Conservation (phyloP, 2,888 invertebrate genomes). For the Dicycla oo region DNA sequence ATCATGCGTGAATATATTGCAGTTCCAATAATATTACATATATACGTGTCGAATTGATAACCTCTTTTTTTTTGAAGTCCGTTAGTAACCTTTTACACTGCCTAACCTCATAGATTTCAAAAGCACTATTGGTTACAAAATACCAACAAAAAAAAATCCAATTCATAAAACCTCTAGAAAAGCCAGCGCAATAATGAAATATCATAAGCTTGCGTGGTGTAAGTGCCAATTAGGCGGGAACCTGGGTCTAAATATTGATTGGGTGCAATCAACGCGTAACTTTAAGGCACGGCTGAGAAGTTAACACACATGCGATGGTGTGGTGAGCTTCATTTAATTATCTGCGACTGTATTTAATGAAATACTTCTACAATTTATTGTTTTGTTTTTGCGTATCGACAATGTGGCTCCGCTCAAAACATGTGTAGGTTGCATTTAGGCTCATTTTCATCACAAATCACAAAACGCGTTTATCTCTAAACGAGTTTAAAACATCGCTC, state of each 20-base stretch:
- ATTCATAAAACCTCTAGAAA: conserved; percentile 43
- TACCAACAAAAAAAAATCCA: conserved; percentile 20
- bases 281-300: conserved; percentile 26
- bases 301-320: conserved; percentile 45
- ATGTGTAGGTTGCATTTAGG: neutral
- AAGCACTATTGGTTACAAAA: conserved; percentile 1
- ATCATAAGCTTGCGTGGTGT: conserved; percentile 56
- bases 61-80: no score
- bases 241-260: conserved; percentile 64
- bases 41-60: no score
- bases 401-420: no score
- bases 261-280: conserved; percentile 62
- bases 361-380: neutral
- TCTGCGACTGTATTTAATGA: conserved; percentile 23
- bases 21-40: no score
- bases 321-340: conserved; percentile 49
- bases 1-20: no score
- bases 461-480: no score
- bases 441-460: no score
- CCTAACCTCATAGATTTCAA: neutral
- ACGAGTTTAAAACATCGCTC: no score
- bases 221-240: conserved; percentile 64
- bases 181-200: conserved; percentile 59
- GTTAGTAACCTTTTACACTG: neutral
- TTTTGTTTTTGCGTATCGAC: neutral